Base-by-base conservation (phyloP, 2,113 vertebrate genomes). In the Crotophaga sulcirostris region DNA sequence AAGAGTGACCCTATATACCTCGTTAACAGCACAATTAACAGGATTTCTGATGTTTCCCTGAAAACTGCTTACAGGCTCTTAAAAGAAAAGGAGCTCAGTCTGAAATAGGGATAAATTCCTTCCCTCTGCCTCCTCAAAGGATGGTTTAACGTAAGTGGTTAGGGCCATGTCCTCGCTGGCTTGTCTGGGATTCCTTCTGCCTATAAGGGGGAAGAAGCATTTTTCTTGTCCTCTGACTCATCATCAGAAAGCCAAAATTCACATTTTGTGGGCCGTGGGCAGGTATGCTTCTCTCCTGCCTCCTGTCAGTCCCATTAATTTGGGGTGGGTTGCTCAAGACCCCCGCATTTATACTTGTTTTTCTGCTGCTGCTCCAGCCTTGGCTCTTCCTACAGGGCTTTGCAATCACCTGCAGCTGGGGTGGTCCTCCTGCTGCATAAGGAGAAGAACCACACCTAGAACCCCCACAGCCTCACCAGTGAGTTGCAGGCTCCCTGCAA, bases 111-210 rank as follows among this genome's bases (percentile, higher is more conserved):
- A 29, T 21, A 34, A 74, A 79, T 40, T 21, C 5, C 21, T 3
- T 49, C 17, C 25, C 26, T 60, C 40, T 34, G 18, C 17, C 26
- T 44, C 69, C 19, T 25, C 31, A 20, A 28, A 14, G 6, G 9
- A 3, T 13, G 69, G 6, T 51, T 23, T 47, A 31, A 19, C 0
- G 0, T 3, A 29, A 23, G 49, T 3, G 2, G 14, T 34, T 12
- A 23, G 54, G 64, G 10, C 24, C 44, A 6, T 1, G 5, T n/a
- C 26, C 26, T 52, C 62, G 31, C 62, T 0, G 0, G 21, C 2
- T 0, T 10, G 7, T 23, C 40, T 47, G 6, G 0, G 34, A 11
- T 69, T 66, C 3, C 2, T 55, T 29, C 33, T 58, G 55, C 23
- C 58, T 84, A 29, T 51, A 2, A 0, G 34, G 4, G 14, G 13